Percentiles rank a stretch among this genome's conserved stretches.
These are phyloP conservation scores for Micromesistius poutassou DNA, from an alignment of 2,797 vertebrate species.

Conservation along the genomic window DNA sequence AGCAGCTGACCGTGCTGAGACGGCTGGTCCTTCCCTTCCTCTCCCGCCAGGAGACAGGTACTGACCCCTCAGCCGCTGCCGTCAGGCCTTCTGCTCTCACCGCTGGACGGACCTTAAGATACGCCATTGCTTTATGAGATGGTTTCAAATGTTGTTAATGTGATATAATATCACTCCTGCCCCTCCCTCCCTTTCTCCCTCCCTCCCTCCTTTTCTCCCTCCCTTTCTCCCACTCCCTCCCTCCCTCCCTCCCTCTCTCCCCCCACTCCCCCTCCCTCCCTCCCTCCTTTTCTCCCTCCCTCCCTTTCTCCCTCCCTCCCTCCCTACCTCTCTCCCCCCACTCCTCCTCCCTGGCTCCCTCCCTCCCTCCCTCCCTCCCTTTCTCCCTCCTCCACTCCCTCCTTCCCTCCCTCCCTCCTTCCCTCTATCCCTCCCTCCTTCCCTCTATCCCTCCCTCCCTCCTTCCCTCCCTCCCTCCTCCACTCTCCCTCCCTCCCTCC, in stretches of 20 bases:
- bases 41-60: slow-evolving; percentile 48
- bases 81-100: not conserved
- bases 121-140: not conserved
- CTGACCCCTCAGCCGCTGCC: not conserved
- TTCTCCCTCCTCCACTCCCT: not conserved
- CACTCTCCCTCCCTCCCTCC: not conserved
- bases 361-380: not conserved
- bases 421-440: not conserved
- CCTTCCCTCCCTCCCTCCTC: not conserved
- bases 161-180: not conserved
- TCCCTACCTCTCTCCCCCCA: too few species aligned
- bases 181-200: not conserved
- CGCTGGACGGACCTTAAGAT: not conserved
- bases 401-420: not conserved
- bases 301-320: not conserved
- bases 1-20: slow-evolving; percentile 25
- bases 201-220: not conserved
- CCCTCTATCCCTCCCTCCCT: not conserved
- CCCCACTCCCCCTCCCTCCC: not conserved
- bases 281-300: not conserved
- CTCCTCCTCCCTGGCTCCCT: not conserved
- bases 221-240: not conserved
- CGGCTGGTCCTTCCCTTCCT: slow-evolving; percentile 59
- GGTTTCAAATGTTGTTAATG: not conserved
- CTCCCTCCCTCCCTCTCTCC: not conserved